phyloP scores from a whole-genome alignment of 2,797 vertebrate species.

The Percopsis omiscomaycus region DNA sequence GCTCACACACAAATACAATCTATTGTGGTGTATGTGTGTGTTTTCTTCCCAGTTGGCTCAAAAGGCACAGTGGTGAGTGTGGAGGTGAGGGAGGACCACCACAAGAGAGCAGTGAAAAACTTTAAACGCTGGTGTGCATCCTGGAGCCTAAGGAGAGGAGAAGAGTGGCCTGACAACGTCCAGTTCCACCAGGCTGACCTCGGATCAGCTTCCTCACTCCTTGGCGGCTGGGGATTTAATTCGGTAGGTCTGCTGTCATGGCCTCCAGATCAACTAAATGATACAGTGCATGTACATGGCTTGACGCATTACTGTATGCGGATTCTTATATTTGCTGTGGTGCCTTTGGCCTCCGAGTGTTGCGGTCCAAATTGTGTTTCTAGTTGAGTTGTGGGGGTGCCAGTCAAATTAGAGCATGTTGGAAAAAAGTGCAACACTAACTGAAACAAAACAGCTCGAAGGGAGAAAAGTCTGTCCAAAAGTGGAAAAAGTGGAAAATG shows the following conservation, averaged over 20 bases:
- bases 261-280: no score
- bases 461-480: no score
- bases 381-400: no score
- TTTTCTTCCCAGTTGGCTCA: constrained; percentile 79
- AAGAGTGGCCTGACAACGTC: constrained; percentile 90
- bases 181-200: constrained; percentile 84
- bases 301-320: no score
- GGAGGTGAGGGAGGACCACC: constrained; percentile 88
- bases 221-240: constrained; percentile 79
- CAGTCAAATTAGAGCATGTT: no score
- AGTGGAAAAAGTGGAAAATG: no score
- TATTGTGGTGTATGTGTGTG: neutral
- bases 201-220: constrained; percentile 68
- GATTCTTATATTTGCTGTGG: no score
- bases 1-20: neutral
- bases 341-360: no score
- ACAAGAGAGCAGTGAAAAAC: constrained; percentile 80
- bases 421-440: no score
- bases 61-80: constrained; percentile 85
- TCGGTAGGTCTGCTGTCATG: constrained; percentile 74
- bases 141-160: constrained; percentile 76
- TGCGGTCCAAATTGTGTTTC: no score
- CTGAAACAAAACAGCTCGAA: no score
- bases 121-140: constrained; percentile 81
- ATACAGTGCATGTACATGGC: no score